These are phyloP conservation scores for Andrena camellia DNA, from an alignment of 2,888 invertebrate species.

Conservation along the genomic window DNA sequence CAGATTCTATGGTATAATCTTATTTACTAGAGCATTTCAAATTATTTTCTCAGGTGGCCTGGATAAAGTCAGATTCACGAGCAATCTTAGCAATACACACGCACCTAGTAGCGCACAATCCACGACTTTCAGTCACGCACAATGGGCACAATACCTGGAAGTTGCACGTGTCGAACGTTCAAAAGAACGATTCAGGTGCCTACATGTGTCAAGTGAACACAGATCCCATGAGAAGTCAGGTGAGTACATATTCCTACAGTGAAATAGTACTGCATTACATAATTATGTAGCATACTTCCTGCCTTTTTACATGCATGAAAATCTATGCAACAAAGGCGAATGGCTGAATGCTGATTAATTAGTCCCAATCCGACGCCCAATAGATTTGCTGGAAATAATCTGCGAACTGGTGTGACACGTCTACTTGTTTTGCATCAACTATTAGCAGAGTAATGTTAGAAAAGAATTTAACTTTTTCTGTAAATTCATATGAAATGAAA, in stretches of 20 bases:
- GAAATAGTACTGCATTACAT: not conserved
- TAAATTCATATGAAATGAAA: too few relatives aligned
- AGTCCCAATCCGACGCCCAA: too few relatives aligned
- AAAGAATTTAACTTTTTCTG: too few relatives aligned
- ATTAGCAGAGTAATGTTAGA: too few relatives aligned
- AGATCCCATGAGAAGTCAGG: conserved; percentile 95
- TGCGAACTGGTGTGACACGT: too few relatives aligned
- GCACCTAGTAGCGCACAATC: conserved; percentile 95
- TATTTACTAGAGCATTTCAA: not conserved
- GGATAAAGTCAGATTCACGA: conserved; percentile 96
- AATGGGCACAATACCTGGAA: conserved; percentile 98
- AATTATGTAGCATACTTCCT: too few relatives aligned
- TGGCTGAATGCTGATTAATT: too few relatives aligned
- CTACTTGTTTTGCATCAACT: too few relatives aligned
- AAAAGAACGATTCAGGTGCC: conserved; percentile 96
- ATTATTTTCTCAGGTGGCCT: conserved; percentile 90
- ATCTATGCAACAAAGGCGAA: too few relatives aligned
- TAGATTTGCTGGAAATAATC: too few relatives aligned
- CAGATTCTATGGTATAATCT: not conserved
- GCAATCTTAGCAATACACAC: conserved; percentile 95
- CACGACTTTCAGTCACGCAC: conserved; percentile 94
- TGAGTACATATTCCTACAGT: conserved; percentile 83
- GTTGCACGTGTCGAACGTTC: conserved; percentile 94
- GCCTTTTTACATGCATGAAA: too few relatives aligned
- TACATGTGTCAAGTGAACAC: conserved; percentile 98